Base-by-base conservation (phyloP, 2,888 invertebrate genomes). In the Phaedon cochleariae region DNA sequence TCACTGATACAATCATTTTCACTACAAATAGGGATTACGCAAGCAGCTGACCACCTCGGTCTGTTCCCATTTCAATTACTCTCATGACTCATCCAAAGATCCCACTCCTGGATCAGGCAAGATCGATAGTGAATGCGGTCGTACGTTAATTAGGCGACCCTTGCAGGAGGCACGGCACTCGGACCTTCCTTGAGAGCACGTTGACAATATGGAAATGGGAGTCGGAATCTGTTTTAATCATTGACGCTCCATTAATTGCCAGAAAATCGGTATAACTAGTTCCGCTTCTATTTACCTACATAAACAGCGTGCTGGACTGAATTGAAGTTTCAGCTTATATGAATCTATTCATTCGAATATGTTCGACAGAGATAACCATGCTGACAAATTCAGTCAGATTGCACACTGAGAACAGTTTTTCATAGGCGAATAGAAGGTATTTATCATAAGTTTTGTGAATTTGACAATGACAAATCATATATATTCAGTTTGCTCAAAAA, bases 71-170 rank as follows among this genome's bases (percentile, higher is more conserved):
- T 57, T 17, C 20, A 26, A 57, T 57, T 22, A 26, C 21, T 48
- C n/a, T 10, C 17, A 26, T 5, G 26, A 29, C 34, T 45, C 52
- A 62, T 54, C 59, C 54, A 65, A 59, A 59, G 62, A 26, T 18
- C 54, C 57, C 62, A 46, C 18, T 49, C 59, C 61, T 59, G 58
- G 31, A 63, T 45, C 59, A 52, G 46, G 51, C 4, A 26, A 67
- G 73, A 77, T 77, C 76, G 76, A 77, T 77, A 71, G 65, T 61
- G 69, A 72, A 66, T 77, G 78, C 75, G 79, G 77, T 77, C 72
- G 68, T 69, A 74, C 73, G 73, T 77, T 76, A 77, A 78, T 79
- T 78, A 79, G 75, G 63, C 75, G 77, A 77, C 75, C 77, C 71
- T 31, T 20, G 57, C 49, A 48, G 49, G 26, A 46, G 49, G 4